These are phyloP conservation scores for Cettia cetti DNA, from an alignment of 2,113 vertebrate genomes.

Conservation along the genomic window DNA sequence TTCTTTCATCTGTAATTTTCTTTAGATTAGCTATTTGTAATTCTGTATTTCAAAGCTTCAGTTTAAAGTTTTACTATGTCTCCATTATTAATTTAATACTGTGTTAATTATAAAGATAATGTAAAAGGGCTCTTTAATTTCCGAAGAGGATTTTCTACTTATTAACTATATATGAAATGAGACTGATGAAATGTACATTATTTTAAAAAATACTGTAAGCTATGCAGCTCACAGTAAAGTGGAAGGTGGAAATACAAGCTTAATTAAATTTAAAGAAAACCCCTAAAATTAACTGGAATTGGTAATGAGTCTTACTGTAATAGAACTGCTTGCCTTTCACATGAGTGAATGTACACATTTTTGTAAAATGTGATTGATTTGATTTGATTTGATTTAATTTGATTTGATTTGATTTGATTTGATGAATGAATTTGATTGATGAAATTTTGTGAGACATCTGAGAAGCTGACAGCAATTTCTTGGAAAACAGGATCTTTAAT, in stretches of 20 bases:
- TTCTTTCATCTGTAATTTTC: background rate
- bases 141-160: conserved; percentile 13
- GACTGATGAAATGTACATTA: background rate
- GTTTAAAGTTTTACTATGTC: background rate
- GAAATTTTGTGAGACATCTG: background rate
- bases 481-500: background rate
- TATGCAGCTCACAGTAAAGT: background rate
- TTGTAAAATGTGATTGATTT: background rate
- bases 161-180: conserved; percentile 16
- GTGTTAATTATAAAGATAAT: conserved; percentile 39
- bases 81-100: conserved; percentile 28
- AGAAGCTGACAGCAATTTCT: background rate
- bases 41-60: conserved; percentile 18
- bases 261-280: conserved; percentile 13
- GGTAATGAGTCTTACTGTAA: background rate
- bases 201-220: background rate
- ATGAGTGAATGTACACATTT: background rate
- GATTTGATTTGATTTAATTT: background rate
- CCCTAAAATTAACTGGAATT: background rate
- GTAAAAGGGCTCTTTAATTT: conserved; percentile 18
- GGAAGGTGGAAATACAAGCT: background rate
- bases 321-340: background rate
- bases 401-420: background rate
- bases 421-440: background rate
- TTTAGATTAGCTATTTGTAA: conserved; percentile 17